phyloP scores from a whole-genome alignment of 2,888 invertebrate species.

The Apeira syringaria region DNA sequence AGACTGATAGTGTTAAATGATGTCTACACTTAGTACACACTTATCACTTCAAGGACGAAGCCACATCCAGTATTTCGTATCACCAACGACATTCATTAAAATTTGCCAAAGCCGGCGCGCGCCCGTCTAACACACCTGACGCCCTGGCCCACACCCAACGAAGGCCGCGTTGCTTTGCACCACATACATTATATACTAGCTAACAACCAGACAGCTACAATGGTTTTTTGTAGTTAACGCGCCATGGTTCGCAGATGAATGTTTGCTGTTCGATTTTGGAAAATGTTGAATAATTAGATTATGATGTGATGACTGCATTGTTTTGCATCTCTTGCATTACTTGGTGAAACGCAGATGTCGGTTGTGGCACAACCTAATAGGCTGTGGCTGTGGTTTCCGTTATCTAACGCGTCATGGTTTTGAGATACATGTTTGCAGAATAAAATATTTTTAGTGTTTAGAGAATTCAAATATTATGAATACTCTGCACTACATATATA shows the following conservation, averaged over 20 bases:
- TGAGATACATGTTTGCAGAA: no score
- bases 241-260: conserved; percentile 21
- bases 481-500: no score
- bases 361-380: no score
- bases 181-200: conserved; percentile 29
- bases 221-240: conserved; percentile 8
- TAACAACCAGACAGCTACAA: conserved; percentile 1
- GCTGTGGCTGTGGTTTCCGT: no score
- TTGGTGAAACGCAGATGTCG: no score
- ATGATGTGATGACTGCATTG: neutral
- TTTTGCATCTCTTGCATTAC: neutral
- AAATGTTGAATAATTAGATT: neutral
- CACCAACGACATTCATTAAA: conserved; percentile 67
- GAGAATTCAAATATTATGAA: no score
- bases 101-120: conserved; percentile 49
- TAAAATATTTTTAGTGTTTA: no score
- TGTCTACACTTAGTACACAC: no score
- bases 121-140: conserved; percentile 51
- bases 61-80: conserved; percentile 49
- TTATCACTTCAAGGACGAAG: no score
- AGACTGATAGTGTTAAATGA: no score
- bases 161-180: conserved; percentile 22
- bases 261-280: neutral
- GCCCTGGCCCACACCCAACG: conserved; percentile 33
- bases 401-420: no score